Evolutionary conservation across 2,113 vertebrate genomes (phyloP).

Genomic region (Myotis lucifugus): DNA sequence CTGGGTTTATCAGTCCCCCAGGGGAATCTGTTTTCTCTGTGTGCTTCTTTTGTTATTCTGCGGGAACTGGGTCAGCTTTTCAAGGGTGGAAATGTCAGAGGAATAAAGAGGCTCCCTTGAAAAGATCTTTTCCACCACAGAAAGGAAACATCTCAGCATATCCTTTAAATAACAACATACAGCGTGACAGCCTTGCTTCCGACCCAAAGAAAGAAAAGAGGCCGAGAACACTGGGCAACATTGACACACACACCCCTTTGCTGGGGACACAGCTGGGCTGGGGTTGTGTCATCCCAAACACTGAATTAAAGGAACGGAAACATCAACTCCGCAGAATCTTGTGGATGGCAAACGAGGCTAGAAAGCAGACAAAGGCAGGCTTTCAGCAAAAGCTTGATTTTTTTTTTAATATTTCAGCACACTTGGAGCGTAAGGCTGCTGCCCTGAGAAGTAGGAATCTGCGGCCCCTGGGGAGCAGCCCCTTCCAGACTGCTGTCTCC

Average conservation of each 20-base stretch:
- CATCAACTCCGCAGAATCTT: constrained; percentile 86
- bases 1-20: constrained; percentile 84
- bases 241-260: constrained; percentile 78
- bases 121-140: constrained; percentile 81
- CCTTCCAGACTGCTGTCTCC: constrained; percentile 1
- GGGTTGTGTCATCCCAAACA: constrained; percentile 82
- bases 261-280: constrained; percentile 86
- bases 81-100: constrained; percentile 83
- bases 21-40: constrained; percentile 79
- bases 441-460: constrained; percentile 78
- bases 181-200: constrained; percentile 73
- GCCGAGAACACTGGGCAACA: constrained; percentile 83
- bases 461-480: constrained; percentile 53
- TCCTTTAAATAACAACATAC: constrained; percentile 78
- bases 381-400: constrained; percentile 81
- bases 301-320: constrained; percentile 86
- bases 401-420: constrained; percentile 39
- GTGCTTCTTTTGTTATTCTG: constrained; percentile 82
- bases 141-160: constrained; percentile 83
- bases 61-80: constrained; percentile 87
- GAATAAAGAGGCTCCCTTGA: constrained; percentile 76
- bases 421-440: constrained; percentile 76
- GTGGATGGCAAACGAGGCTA: constrained; percentile 83
- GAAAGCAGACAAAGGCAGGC: constrained; percentile 82
- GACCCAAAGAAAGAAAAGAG: constrained; percentile 81